Conservation (phyloP, 2,888 invertebrate genomes). For the Drosophila acutilabella region DNA sequence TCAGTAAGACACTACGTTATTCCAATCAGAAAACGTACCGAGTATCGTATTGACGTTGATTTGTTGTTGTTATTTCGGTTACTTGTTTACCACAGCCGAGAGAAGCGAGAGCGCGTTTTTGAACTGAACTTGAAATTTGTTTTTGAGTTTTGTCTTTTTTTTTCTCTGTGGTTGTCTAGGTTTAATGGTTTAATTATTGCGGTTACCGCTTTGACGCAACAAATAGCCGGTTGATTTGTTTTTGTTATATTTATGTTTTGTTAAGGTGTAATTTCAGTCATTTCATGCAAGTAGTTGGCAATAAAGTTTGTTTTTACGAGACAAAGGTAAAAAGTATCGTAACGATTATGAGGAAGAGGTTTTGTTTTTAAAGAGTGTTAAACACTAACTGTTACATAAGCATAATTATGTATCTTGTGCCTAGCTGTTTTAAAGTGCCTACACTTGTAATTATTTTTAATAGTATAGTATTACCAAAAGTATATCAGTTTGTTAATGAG, state of each 20-base stretch:
- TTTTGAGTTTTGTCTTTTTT: not conserved
- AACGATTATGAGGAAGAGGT: constrained; percentile 17
- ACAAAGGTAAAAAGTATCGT: constrained; percentile 28
- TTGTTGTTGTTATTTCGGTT: constrained; percentile 35
- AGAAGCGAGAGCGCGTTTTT: constrained; percentile 29
- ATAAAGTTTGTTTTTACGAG: constrained; percentile 21
- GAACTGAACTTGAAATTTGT: constrained; percentile 73
- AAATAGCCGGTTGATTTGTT: constrained; percentile 38
- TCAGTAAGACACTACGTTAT: constrained; percentile 33
- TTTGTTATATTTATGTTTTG: constrained; percentile 16
- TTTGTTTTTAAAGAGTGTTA: constrained; percentile 2
- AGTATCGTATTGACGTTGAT: constrained; percentile 26
- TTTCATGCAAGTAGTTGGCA: constrained; percentile 21
- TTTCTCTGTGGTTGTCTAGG: constrained; percentile 42
- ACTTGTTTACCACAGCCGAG: constrained; percentile 33
- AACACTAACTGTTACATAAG: constrained; percentile 30
- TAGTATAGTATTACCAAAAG: not conserved
- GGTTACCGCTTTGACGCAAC: constrained; percentile 49
- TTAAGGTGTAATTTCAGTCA: constrained; percentile 11
- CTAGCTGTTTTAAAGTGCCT: constrained; percentile 4
- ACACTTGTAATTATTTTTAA: not conserved
- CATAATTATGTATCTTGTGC: not conserved
- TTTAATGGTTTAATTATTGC: constrained; percentile 29
- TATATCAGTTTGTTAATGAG: constrained; percentile 35
- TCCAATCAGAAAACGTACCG: constrained; percentile 40